Evolutionary conservation across 2,888 invertebrate genomes (phyloP).

Genomic region (Yponomeuta evonymella): DNA sequence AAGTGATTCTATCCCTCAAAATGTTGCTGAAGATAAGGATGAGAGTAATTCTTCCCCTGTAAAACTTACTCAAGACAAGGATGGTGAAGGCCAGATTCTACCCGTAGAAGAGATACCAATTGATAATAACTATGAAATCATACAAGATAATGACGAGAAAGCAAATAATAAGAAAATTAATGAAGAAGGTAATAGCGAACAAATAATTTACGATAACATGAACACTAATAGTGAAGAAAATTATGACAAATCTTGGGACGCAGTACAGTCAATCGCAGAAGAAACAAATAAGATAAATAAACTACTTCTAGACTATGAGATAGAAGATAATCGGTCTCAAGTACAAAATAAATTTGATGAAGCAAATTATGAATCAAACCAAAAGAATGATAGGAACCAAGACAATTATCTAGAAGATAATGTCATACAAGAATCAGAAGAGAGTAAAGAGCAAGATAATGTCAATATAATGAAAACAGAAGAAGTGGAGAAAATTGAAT

Average conservation of each 20-base stretch:
- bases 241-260: background rate
- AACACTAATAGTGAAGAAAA: slow-evolving; percentile 2
- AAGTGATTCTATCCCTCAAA: too few relatives aligned
- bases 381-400: background rate
- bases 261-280: too few relatives aligned
- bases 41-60: too few relatives aligned
- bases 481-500: slow-evolving; percentile 21
- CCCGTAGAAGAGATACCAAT: too few relatives aligned
- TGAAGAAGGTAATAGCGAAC: too few relatives aligned
- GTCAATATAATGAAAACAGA: slow-evolving; percentile 1
- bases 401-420: background rate
- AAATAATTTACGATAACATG: too few relatives aligned
- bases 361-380: slow-evolving; percentile 15
- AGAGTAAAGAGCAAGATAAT: slow-evolving; percentile 13
- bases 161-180: too few relatives aligned
- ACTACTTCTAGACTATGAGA: slow-evolving; percentile 11
- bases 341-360: slow-evolving; percentile 12
- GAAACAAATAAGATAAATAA: slow-evolving; percentile 14
- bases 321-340: slow-evolving; percentile 15
- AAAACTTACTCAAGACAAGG: too few relatives aligned
- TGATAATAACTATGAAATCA: too few relatives aligned
- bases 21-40: too few relatives aligned
- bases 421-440: slow-evolving; percentile 22
- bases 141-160: too few relatives aligned
- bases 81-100: too few relatives aligned